Evolutionary conservation across 2,113 vertebrate genomes (phyloP).

Genomic region (Tragelaphus strepsiceros): DNA sequence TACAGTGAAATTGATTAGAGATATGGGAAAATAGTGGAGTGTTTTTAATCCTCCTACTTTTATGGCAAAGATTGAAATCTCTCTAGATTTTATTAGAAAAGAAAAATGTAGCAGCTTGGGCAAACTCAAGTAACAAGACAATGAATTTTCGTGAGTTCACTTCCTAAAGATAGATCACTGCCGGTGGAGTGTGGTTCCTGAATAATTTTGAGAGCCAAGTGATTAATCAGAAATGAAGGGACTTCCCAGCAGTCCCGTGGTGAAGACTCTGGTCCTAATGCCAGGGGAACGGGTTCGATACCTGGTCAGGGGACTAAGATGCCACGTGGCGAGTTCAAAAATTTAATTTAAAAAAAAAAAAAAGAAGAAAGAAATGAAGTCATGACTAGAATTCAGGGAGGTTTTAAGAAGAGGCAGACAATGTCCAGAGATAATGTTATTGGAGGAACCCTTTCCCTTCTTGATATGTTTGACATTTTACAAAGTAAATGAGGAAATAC

Average conservation of each 20-base stretch:
- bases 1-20: conserved; percentile 18
- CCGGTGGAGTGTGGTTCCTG: not conserved
- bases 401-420: not conserved
- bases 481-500: not conserved
- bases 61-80: not conserved
- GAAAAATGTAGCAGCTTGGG: not conserved
- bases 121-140: not conserved
- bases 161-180: not conserved
- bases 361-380: not conserved
- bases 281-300: not conserved
- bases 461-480: not conserved
- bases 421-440: not conserved
- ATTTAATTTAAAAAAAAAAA: not conserved
- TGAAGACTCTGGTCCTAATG: not conserved
- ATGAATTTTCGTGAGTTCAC: not conserved
- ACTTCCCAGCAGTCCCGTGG: not conserved
- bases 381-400: not conserved
- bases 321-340: not conserved
- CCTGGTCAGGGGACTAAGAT: not conserved
- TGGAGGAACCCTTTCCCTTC: not conserved
- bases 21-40: not conserved
- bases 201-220: not conserved
- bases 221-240: conserved; percentile 18
- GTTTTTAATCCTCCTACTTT: not conserved
- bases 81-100: not conserved